Evolutionary conservation across 2,888 invertebrate genomes (phyloP).

Genomic region (Desoria tigrina): DNA sequence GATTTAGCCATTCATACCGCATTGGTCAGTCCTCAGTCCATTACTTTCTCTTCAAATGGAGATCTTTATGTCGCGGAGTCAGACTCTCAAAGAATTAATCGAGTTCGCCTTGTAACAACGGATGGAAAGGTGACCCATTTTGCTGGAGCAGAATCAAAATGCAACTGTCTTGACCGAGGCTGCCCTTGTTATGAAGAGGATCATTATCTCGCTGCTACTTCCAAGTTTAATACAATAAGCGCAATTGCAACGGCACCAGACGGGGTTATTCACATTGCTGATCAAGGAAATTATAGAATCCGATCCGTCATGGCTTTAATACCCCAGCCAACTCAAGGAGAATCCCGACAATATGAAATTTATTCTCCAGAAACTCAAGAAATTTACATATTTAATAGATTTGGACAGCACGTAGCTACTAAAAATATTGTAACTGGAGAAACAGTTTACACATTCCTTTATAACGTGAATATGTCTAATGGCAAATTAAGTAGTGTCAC

Average conservation of each 20-base stretch:
- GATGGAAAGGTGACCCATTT: slow-evolving; percentile 92
- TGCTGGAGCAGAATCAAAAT: slow-evolving; percentile 90
- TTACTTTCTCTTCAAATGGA: slow-evolving; percentile 89
- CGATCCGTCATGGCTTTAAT: slow-evolving; percentile 86
- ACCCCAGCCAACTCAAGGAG: slow-evolving; percentile 59
- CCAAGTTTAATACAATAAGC: slow-evolving; percentile 90
- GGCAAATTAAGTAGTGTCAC: slow-evolving; percentile 92
- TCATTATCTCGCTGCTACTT: slow-evolving; percentile 85
- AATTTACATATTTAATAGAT: slow-evolving; percentile 87
- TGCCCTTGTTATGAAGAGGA: slow-evolving; percentile 92
- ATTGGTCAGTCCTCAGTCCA: slow-evolving; percentile 86
- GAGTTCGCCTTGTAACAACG: slow-evolving; percentile 85
- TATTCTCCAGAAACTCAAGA: slow-evolving; percentile 94
- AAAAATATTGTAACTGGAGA: slow-evolving; percentile 93
- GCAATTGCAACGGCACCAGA: slow-evolving; percentile 91
- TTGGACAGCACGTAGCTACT: slow-evolving; percentile 92
- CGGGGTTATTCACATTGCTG: slow-evolving; percentile 91
- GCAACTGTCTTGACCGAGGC: slow-evolving; percentile 85
- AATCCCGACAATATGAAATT: slow-evolving; percentile 83
- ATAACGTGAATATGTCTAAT: slow-evolving; percentile 94
- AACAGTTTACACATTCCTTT: slow-evolving; percentile 88
- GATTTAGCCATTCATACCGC: slow-evolving; percentile 89
- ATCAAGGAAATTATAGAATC: slow-evolving; percentile 70
- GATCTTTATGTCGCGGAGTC: slow-evolving; percentile 93
- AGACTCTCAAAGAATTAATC: slow-evolving; percentile 90